These are phyloP conservation scores for Amniataba percoides DNA, from an alignment of 2,797 vertebrate species.

Conservation along the genomic window DNA sequence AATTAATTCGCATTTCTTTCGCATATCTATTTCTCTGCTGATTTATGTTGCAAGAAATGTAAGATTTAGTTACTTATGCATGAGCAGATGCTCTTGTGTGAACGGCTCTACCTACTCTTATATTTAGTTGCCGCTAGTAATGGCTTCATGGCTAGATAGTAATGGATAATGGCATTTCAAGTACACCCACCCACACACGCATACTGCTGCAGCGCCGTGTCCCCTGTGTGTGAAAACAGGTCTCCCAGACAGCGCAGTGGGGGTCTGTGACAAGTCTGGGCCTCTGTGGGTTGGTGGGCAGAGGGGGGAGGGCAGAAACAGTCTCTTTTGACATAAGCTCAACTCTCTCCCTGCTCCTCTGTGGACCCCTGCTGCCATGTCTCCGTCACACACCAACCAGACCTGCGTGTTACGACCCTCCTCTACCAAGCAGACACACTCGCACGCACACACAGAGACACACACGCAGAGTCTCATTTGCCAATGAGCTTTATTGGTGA, in stretches of 20 bases:
- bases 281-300: conserved; percentile 61
- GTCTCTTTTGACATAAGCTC: conserved; percentile 67
- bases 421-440: not conserved
- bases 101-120: conserved; percentile 56
- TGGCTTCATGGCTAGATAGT: conserved; percentile 63
- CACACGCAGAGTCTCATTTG: conserved; percentile 11
- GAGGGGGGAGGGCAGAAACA: conserved; percentile 45
- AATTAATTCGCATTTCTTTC: conserved; percentile 36
- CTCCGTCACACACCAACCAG: conserved; percentile 63
- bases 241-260: conserved; percentile 72
- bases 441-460: conserved; percentile 1
- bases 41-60: conserved; percentile 29
- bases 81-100: conserved; percentile 57
- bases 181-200: conserved; percentile 69
- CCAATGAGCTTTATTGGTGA: conserved; percentile 22
- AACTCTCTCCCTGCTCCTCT: conserved; percentile 56
- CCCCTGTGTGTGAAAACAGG: conserved; percentile 75
- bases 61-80: conserved; percentile 42
- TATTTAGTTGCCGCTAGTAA: conserved; percentile 62
- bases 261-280: conserved; percentile 70
- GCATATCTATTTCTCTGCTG: conserved; percentile 25
- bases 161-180: conserved; percentile 80
- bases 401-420: conserved; percentile 51
- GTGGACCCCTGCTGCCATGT: conserved; percentile 71
- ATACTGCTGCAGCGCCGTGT: conserved; percentile 58